Conservation (phyloP, 2,888 invertebrate genomes). For the Serripes groenlandicus region DNA sequence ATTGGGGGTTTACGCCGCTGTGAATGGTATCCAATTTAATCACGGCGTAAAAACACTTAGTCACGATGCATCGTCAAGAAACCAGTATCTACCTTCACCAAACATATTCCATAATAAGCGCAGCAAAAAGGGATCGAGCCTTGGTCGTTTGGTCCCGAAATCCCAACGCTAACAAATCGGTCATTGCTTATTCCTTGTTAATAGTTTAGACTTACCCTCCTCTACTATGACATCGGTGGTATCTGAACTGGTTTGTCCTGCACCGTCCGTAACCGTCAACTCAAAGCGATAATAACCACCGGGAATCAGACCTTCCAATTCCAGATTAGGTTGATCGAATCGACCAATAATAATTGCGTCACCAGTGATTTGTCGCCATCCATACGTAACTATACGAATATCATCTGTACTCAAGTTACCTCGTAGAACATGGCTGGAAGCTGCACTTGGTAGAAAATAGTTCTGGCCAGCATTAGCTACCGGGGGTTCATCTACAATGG, state of each 20-base stretch:
- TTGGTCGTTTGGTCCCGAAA: no score
- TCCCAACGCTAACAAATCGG: no score
- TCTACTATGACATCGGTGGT: constrained; percentile 30
- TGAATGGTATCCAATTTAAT: no score
- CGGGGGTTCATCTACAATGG: constrained; percentile 24
- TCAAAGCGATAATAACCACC: constrained; percentile 41
- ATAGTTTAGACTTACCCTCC: constrained; percentile 33
- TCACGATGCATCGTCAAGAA: no score
- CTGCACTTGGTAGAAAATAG: not conserved
- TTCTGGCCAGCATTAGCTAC: constrained; percentile 25
- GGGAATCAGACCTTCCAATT: not conserved
- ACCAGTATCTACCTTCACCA: no score
- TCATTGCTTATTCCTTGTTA: no score
- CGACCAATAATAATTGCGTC: not conserved
- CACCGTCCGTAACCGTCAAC: constrained; percentile 42
- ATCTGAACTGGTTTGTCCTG: constrained; percentile 42
- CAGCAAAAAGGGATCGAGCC: no score
- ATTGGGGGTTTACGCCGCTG: no score
- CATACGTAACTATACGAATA: constrained; percentile 28
- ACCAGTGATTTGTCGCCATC: constrained; percentile 34
- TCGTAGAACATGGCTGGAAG: not conserved
- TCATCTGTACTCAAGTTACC: constrained; percentile 43
- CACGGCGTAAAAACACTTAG: no score
- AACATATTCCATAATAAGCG: no score
- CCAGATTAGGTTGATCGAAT: not conserved